phyloP scores from a whole-genome alignment of 2,797 vertebrate genomes.

The Thamnophis elegans region DNA sequence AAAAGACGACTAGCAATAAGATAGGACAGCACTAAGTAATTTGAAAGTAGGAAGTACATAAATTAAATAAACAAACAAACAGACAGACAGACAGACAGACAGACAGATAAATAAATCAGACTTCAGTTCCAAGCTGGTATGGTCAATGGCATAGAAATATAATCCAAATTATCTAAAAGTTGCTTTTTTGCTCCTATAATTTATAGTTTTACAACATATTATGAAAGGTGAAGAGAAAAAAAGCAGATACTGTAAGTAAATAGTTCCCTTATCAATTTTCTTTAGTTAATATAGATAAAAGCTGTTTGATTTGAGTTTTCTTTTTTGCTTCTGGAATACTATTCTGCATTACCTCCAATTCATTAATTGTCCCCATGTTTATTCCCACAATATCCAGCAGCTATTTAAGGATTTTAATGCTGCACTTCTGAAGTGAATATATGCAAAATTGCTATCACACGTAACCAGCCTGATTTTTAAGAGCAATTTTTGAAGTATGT shows the following conservation, averaged over 20 bases:
- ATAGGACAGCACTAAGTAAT: background rate
- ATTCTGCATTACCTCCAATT: background rate
- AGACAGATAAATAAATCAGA: background rate
- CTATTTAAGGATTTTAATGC: background rate
- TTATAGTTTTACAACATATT: background rate
- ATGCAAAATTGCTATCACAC: background rate
- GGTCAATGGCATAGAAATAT: background rate
- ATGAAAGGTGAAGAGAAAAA: background rate
- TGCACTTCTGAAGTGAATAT: background rate
- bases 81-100: too few species aligned
- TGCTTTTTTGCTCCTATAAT: background rate
- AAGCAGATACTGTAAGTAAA: background rate
- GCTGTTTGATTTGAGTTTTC: background rate
- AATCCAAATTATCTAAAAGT: background rate
- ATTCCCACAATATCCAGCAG: background rate
- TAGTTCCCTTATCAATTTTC: background rate
- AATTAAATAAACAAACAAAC: too few species aligned
- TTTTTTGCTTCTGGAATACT: background rate
- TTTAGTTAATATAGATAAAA: background rate
- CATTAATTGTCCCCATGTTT: background rate
- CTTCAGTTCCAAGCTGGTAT: background rate
- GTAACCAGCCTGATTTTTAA: background rate
- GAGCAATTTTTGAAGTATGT: slow-evolving; percentile 2
- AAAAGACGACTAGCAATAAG: background rate
- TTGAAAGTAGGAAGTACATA: background rate